phyloP scores from a whole-genome alignment of 2,113 vertebrate genomes.

The Ciconia stormi region DNA sequence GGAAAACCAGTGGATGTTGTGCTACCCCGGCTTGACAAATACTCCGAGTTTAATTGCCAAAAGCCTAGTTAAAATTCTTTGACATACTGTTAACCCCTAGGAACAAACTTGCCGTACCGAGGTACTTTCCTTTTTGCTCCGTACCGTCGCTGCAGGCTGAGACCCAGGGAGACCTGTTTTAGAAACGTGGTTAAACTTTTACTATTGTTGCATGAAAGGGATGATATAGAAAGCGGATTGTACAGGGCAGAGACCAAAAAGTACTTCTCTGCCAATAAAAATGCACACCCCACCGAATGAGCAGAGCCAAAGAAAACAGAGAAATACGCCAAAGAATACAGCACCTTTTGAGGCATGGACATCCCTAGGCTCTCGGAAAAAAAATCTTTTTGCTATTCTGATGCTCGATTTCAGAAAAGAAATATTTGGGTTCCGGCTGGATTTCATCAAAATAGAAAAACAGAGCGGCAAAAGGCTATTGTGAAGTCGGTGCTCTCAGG shows the following conservation, averaged over 20 bases:
- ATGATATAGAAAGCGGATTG: constrained; percentile 59
- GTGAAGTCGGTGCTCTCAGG: background rate
- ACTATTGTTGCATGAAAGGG: constrained; percentile 59
- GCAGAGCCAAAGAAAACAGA: constrained; percentile 46
- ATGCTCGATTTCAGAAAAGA: constrained; percentile 43
- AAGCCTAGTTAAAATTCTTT: constrained; percentile 61
- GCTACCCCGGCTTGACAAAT: constrained; percentile 32
- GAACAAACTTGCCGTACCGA: background rate
- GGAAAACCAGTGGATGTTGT: constrained; percentile 43
- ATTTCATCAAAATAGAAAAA: constrained; percentile 54
- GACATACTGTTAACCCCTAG: constrained; percentile 58
- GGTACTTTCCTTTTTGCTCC: constrained; percentile 17
- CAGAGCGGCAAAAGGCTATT: background rate
- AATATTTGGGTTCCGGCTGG: constrained; percentile 49
- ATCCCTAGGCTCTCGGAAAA: constrained; percentile 13
- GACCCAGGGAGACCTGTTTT: constrained; percentile 29
- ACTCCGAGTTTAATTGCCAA: constrained; percentile 26
- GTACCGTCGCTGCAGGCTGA: background rate
- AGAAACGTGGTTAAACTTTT: constrained; percentile 48
- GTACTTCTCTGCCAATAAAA: constrained; percentile 52
- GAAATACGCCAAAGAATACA: constrained; percentile 42
- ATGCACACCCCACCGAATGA: constrained; percentile 46
- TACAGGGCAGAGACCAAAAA: constrained; percentile 45
- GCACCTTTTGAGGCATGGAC: constrained; percentile 43
- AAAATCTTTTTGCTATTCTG: constrained; percentile 11